Evolutionary conservation across 2,888 invertebrate genomes (phyloP), one percentile per base, ranked within the genome.

Genomic region (Melieria omissa): DNA sequence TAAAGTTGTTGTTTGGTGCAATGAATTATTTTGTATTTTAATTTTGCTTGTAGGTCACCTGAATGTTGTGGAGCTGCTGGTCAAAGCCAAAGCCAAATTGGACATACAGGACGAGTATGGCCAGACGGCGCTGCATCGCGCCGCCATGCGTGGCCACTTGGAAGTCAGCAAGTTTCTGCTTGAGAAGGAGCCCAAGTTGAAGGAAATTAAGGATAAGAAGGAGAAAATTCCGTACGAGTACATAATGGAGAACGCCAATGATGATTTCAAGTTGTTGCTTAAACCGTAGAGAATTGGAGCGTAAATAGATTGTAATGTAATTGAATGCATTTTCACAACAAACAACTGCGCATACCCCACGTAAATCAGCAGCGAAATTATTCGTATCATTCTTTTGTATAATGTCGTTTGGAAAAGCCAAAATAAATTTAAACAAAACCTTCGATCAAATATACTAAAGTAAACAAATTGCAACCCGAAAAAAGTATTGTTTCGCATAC

Each of bases 71-170:
- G 87, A 91, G 78, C 88, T 93, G 63, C 88, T 97, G 65, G 85
- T 94, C 44, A 84, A 89, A 29, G 87, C 88, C 70, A 90, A 92
- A 75, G 95, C 94, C 7, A 88, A 91, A 84, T 83, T 90, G 5
- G 85, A 88, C 75, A 80, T 91, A 42, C 89, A 90, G 85, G 97
- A 97, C 85, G 88, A 89, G 65, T 96, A 96, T 88, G 95, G 95
- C 0, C 92, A 93, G 85, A 95, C 93, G 47, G 91, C 92, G 42
- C 88, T 96, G 41, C 95, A 96, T 85, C 92, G 95, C 85, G 94
- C 94, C 29, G 88, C 89, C 14, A 88, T 89, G 79, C 89, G 89
- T 70, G 89, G 89, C 54, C 89, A 90, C 76, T 76, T 83, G 63
- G 79, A 80, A 63, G 82, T 86, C 71, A 81, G 85, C 72, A 84